Conservation (phyloP, 2,113 vertebrate species). For the Prietella phreatophila region DNA sequence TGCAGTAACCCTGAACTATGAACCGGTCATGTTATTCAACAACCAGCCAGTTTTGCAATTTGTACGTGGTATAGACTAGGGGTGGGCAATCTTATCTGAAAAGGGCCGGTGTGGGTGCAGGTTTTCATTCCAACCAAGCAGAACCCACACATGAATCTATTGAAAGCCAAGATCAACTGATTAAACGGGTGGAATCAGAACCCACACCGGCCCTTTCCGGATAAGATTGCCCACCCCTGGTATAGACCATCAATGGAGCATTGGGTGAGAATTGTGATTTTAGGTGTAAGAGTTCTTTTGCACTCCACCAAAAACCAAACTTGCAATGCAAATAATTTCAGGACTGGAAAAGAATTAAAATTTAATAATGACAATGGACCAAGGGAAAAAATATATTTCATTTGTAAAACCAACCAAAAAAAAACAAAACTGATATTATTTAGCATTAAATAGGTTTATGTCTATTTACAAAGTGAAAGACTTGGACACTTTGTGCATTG, state of each 20-base stretch:
- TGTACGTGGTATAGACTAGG: not conserved
- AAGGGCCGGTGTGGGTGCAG: too few species aligned
- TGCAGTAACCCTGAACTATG: not conserved
- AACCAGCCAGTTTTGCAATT: not conserved
- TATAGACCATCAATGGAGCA: not conserved
- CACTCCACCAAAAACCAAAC: not conserved
- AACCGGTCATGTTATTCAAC: not conserved
- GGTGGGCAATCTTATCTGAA: too few species aligned
- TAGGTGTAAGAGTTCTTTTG: not conserved
- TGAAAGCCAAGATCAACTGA: too few species aligned
- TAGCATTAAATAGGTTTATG: not conserved
- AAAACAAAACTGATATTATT: not conserved
- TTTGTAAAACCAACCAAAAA: not conserved
- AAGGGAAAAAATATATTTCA: not conserved
- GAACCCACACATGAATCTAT: too few species aligned
- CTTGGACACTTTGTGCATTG: not conserved
- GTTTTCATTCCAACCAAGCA: too few species aligned
- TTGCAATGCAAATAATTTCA: not conserved
- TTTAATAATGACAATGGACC: not conserved
- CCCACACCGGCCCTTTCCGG: too few species aligned
- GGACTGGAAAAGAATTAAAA: not conserved
- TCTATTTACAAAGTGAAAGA: not conserved
- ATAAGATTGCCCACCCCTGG: not conserved
- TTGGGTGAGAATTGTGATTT: not conserved
- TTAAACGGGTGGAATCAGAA: too few species aligned